Conservation (phyloP, 2,888 invertebrate genomes). For the Spisula subtruncata region DNA sequence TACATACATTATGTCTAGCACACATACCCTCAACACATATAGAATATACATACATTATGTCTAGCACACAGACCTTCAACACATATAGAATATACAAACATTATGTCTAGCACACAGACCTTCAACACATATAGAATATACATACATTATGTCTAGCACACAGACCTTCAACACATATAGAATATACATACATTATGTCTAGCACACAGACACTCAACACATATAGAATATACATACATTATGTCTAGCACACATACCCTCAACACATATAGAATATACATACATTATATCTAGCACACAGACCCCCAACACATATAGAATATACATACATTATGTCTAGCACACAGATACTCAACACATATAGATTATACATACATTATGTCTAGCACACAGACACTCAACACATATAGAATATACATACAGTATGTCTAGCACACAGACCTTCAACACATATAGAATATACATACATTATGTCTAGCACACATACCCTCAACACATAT, state of each 20-base stretch:
- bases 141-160: neutral
- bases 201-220: neutral
- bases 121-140: too few species aligned
- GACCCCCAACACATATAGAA: too few species aligned
- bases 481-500: neutral
- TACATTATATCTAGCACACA: neutral
- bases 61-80: neutral
- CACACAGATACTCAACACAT: neutral
- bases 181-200: too few species aligned
- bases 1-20: neutral
- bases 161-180: neutral
- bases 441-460: too few species aligned
- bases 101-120: neutral
- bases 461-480: neutral
- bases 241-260: neutral
- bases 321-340: neutral
- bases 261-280: too few species aligned
- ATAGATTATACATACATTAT: too few species aligned
- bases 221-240: too few species aligned
- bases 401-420: too few species aligned
- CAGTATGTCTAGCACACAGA: neutral
- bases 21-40: neutral
- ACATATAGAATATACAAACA: too few species aligned
- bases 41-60: too few species aligned
- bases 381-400: neutral